These are phyloP conservation scores for Pterocles gutturalis DNA, from an alignment of 2,113 vertebrate genomes.

Conservation along the genomic window DNA sequence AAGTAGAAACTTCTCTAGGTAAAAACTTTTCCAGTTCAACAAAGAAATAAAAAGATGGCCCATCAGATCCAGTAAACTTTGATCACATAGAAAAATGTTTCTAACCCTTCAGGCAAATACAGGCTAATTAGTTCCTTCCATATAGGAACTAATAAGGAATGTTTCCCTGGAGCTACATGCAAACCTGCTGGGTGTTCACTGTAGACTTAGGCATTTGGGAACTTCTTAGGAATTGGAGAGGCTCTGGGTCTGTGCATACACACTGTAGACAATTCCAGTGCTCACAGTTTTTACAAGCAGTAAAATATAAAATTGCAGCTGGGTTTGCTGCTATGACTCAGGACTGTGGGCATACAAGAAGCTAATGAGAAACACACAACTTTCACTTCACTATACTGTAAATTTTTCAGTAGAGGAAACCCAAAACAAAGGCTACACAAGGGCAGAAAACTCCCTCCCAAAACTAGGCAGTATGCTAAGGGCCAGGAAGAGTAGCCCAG, in stretches of 20 bases:
- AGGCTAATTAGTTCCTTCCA: neutral
- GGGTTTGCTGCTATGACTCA: neutral
- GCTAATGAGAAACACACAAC: neutral
- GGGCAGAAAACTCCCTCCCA: neutral
- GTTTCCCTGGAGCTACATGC: neutral
- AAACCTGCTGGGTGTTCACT: neutral
- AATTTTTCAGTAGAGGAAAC: neutral
- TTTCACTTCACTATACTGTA: neutral
- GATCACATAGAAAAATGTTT: neutral
- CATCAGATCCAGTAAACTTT: neutral
- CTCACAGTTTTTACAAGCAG: neutral
- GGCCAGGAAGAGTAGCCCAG: neutral
- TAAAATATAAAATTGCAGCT: neutral
- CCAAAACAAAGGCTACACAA: neutral
- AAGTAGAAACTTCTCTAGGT: neutral
- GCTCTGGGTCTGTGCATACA: neutral
- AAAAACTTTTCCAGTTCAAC: neutral
- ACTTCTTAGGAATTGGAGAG: neutral
- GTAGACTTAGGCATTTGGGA: neutral
- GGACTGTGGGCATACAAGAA: neutral
- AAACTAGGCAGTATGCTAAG: neutral
- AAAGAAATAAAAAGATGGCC: neutral
- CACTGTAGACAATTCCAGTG: neutral
- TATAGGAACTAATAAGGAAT: neutral
- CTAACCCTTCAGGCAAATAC: neutral